These are phyloP conservation scores for Chloroclysta siterata DNA, from an alignment of 2,888 invertebrate genomes.

Conservation along the genomic window DNA sequence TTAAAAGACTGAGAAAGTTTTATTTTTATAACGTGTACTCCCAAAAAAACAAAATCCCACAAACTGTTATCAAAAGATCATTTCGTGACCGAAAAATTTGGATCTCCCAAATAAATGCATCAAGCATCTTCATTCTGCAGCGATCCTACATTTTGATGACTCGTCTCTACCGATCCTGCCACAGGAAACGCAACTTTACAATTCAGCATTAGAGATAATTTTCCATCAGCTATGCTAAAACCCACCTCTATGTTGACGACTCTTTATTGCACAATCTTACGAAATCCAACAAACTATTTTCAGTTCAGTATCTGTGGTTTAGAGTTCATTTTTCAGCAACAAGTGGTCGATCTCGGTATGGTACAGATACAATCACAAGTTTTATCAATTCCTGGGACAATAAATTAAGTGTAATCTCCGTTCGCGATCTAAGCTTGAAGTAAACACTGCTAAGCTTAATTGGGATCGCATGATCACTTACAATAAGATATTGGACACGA, in stretches of 20 bases:
- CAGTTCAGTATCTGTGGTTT: neutral
- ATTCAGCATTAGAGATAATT: conserved; percentile 6
- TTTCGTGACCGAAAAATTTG: conserved; percentile 40
- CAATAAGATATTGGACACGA: conserved; percentile 42
- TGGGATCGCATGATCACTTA: conserved; percentile 43
- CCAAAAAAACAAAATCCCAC: conserved; percentile 28
- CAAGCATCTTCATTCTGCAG: conserved; percentile 38
- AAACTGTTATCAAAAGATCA: conserved; percentile 29
- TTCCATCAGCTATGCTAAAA: conserved; percentile 7
- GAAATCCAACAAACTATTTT: conserved; percentile 13
- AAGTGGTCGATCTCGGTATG: conserved; percentile 18
- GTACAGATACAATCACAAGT: conserved; percentile 43
- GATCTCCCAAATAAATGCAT: conserved; percentile 34
- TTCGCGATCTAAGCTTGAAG: conserved; percentile 42
- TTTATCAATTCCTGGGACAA: conserved; percentile 46
- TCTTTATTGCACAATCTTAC: conserved; percentile 14
- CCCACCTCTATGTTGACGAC: conserved; percentile 25
- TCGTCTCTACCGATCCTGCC: conserved; percentile 6
- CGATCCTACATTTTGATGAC: conserved; percentile 20
- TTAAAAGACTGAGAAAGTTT: too few species aligned
- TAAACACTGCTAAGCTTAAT: conserved; percentile 46
- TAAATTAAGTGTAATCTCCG: conserved; percentile 42
- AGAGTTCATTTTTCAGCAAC: conserved; percentile 19
- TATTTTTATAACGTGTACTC: neutral
- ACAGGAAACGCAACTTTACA: conserved; percentile 15